Conservation (phyloP, 1,140 invertebrate species). For the Scaptomyza montana region DNA sequence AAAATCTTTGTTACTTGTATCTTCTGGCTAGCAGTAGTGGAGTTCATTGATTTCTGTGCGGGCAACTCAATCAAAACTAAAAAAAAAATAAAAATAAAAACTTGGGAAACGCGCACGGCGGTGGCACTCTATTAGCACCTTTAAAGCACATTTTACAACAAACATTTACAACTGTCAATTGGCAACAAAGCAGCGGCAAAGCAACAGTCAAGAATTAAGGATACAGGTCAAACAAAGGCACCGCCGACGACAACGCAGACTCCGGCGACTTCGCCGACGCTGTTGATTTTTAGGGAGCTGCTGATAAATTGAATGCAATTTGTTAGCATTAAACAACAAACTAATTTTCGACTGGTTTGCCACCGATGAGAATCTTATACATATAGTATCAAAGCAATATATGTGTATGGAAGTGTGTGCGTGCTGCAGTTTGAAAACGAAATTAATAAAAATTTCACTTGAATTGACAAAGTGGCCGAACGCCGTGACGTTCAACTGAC, state of each 20-base stretch:
- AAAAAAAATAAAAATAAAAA: slow-evolving; percentile 42
- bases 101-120: slow-evolving; percentile 76
- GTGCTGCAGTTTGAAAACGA: slow-evolving; percentile 72
- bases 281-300: slow-evolving; percentile 41
- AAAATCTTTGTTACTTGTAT: slow-evolving; percentile 50
- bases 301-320: slow-evolving; percentile 78
- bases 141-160: slow-evolving; percentile 80
- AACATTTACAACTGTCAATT: slow-evolving; percentile 84
- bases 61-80: slow-evolving; percentile 74
- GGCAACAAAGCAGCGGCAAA: slow-evolving; percentile 68
- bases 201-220: slow-evolving; percentile 61
- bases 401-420: slow-evolving; percentile 27
- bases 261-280: background rate
- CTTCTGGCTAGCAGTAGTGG: slow-evolving; percentile 40
- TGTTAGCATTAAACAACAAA: slow-evolving; percentile 76
- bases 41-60: slow-evolving; percentile 76
- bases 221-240: slow-evolving; percentile 73
- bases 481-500: slow-evolving; percentile 81
- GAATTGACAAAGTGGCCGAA: slow-evolving; percentile 82
- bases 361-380: slow-evolving; percentile 56
- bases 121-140: slow-evolving; percentile 83
- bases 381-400: slow-evolving; percentile 37
- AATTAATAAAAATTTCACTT: slow-evolving; percentile 83
- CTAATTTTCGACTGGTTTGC: slow-evolving; percentile 60
- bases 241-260: slow-evolving; percentile 35